Evolutionary conservation across 2,113 vertebrate species (phyloP).

Genomic region (Xenopus laevis): DNA sequence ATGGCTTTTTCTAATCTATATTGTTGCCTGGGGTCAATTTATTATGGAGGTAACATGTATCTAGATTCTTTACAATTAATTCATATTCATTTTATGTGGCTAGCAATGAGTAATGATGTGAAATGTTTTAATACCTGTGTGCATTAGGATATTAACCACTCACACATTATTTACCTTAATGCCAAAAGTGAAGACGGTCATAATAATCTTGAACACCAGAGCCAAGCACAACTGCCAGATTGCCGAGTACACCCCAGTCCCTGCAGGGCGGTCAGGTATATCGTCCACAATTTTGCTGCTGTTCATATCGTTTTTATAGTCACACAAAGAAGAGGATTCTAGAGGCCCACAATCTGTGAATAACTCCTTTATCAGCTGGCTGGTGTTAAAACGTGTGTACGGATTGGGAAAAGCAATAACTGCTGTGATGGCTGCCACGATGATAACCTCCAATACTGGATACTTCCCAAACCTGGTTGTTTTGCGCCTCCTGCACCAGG

Average conservation of each 20-base stretch:
- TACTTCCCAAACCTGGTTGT: slow-evolving; percentile 94
- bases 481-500: slow-evolving; percentile 94
- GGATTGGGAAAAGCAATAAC: slow-evolving; percentile 94
- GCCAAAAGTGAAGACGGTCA: slow-evolving; percentile 98
- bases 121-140: no score
- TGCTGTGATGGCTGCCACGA: slow-evolving; percentile 90
- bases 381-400: slow-evolving; percentile 94
- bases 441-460: slow-evolving; percentile 91
- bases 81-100: no score
- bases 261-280: slow-evolving; percentile 83
- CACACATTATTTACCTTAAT: slow-evolving; percentile 78
- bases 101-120: no score
- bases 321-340: slow-evolving; percentile 92
- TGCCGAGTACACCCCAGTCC: slow-evolving; percentile 90
- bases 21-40: no score
- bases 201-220: slow-evolving; percentile 96
- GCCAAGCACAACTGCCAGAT: slow-evolving; percentile 97
- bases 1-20: no score
- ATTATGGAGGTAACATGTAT: no score
- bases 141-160: no score
- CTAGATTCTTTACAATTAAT: no score
- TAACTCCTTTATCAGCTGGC: slow-evolving; percentile 95
- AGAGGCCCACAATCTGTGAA: slow-evolving; percentile 95
- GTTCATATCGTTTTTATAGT: slow-evolving; percentile 94
- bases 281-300: slow-evolving; percentile 83